These are phyloP conservation scores for Julus scanicus DNA, from an alignment of 2,888 invertebrate species.

Conservation along the genomic window DNA sequence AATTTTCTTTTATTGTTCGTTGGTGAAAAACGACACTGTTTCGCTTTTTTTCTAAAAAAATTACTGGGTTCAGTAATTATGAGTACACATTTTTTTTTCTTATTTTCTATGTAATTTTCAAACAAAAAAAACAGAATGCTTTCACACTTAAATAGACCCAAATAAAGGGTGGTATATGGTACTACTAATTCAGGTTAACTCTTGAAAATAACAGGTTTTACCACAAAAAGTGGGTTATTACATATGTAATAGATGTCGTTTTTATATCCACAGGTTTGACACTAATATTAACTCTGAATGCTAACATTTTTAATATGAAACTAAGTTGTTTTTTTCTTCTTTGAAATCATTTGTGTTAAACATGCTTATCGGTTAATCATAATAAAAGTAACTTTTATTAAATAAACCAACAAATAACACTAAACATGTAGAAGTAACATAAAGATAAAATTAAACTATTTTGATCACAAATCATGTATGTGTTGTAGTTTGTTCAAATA, in stretches of 20 bases:
- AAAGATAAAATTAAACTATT: not conserved
- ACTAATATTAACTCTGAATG: not conserved
- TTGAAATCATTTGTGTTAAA: not conserved
- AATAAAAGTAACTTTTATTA: not conserved
- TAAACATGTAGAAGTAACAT: not conserved
- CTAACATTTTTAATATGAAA: not conserved
- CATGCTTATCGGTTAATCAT: not conserved
- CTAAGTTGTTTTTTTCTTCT: not conserved
- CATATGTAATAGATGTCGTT: not conserved
- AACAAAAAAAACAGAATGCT: not conserved
- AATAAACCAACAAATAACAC: not conserved
- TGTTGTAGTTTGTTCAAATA: not conserved
- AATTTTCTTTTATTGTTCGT: not conserved
- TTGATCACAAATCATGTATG: not conserved
- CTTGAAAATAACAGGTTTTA: not conserved
- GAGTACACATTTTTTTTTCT: not conserved
- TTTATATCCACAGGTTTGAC: not conserved
- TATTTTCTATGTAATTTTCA: not conserved
- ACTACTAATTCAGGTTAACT: not conserved
- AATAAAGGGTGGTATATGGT: not conserved
- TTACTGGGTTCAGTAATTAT: not conserved
- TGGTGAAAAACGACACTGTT: not conserved
- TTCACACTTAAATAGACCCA: not conserved
- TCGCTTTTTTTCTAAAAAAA: not conserved
- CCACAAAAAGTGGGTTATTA: not conserved